These are phyloP conservation scores for Elgonia sp. DNA, from an alignment of 2,888 invertebrate genomes.

Conservation along the genomic window DNA sequence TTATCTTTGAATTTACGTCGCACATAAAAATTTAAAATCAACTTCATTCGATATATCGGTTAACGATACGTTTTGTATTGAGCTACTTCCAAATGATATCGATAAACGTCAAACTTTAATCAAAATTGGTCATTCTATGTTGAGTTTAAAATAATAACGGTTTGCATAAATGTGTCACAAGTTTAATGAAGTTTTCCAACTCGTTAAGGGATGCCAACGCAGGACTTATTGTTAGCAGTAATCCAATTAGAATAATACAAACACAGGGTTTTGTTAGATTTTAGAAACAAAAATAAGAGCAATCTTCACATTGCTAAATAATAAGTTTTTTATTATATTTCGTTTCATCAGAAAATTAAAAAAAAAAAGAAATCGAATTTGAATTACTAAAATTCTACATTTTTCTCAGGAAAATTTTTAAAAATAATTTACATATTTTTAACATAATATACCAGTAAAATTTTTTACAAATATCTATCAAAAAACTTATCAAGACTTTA, in stretches of 20 bases:
- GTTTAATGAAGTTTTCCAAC: constrained; percentile 45
- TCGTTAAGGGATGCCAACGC: constrained; percentile 17
- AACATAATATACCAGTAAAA: too few species aligned
- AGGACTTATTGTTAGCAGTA: constrained; percentile 13
- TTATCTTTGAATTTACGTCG: constrained; percentile 34
- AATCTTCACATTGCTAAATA: neutral
- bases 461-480: too few species aligned
- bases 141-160: constrained; percentile 15
- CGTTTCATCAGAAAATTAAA: too few species aligned
- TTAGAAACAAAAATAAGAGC: neutral
- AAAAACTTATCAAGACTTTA: too few species aligned
- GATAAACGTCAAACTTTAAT: constrained; percentile 35
- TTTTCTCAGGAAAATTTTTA: too few species aligned
- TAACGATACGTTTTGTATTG: constrained; percentile 17
- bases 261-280: neutral
- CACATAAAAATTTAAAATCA: constrained; percentile 13
- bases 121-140: constrained; percentile 15
- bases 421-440: too few species aligned
- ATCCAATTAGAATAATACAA: constrained; percentile 34
- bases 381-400: too few species aligned
- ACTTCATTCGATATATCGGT: constrained; percentile 14
- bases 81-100: constrained; percentile 25
- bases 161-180: constrained; percentile 38
- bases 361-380: too few species aligned
- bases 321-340: too few species aligned